These are phyloP conservation scores for Panopea generosa DNA, from an alignment of 2,888 invertebrate species.

Conservation along the genomic window DNA sequence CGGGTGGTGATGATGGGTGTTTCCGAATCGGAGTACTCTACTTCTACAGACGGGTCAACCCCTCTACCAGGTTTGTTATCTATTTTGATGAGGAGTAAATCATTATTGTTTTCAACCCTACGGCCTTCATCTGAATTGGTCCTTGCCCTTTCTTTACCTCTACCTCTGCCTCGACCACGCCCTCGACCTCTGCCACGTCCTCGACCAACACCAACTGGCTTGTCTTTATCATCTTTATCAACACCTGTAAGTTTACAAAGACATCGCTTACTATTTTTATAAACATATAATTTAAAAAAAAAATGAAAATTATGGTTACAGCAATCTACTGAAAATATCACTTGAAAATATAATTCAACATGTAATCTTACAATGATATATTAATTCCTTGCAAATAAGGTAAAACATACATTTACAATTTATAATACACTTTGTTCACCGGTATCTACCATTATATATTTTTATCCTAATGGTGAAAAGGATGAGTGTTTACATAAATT, in stretches of 20 bases:
- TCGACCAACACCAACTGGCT: slow-evolving; percentile 67
- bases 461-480: no score
- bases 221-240: slow-evolving; percentile 63
- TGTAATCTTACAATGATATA: no score
- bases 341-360: no score
- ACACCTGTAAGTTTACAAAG: slow-evolving; percentile 32
- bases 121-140: slow-evolving; percentile 79
- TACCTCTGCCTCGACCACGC: slow-evolving; percentile 66
- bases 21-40: slow-evolving; percentile 76
- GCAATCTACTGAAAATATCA: no score
- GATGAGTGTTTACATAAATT: no score
- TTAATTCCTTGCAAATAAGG: no score
- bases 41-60: slow-evolving; percentile 72
- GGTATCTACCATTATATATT: no score
- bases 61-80: slow-evolving; percentile 78
- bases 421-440: no score
- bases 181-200: slow-evolving; percentile 76
- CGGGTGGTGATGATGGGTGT: slow-evolving; percentile 58
- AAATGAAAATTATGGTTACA: no score
- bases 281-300: background rate
- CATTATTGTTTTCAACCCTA: slow-evolving; percentile 77
- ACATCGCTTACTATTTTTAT: background rate
- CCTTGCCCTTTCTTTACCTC: slow-evolving; percentile 71
- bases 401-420: no score
- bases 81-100: slow-evolving; percentile 79